These are phyloP conservation scores for Seriola rivoliana DNA, from an alignment of 2,113 vertebrate genomes.

Conservation along the genomic window DNA sequence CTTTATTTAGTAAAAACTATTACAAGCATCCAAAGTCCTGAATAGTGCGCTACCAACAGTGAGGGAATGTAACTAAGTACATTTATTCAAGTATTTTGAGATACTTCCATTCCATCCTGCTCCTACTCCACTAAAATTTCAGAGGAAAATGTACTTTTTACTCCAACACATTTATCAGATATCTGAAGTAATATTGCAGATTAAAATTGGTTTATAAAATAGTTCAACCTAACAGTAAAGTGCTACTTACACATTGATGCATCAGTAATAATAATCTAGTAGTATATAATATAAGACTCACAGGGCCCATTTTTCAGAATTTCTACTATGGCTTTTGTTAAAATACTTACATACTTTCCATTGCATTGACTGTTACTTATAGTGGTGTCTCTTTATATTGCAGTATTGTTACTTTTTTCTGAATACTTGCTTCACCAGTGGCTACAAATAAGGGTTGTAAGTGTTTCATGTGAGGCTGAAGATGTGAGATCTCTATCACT, in stretches of 20 bases:
- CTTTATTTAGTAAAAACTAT: background rate
- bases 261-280: background rate
- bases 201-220: background rate
- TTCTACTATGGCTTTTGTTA: background rate
- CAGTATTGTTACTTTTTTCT: background rate
- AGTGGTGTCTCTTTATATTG: background rate
- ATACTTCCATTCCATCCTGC: background rate
- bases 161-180: background rate
- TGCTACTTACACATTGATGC: background rate
- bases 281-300: background rate
- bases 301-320: no score
- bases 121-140: no score
- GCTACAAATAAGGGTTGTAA: no score
- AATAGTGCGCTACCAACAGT: background rate
- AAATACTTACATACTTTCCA: background rate
- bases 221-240: no score
- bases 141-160: background rate
- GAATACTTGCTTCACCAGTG: fast-evolving
- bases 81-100: background rate
- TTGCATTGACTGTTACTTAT: background rate
- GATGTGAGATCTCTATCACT: background rate
- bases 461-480: background rate
- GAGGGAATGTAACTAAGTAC: background rate
- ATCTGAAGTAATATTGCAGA: background rate
- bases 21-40: background rate